Conservation (phyloP, 2,113 vertebrate species). For the Syngnathus scovelli region DNA sequence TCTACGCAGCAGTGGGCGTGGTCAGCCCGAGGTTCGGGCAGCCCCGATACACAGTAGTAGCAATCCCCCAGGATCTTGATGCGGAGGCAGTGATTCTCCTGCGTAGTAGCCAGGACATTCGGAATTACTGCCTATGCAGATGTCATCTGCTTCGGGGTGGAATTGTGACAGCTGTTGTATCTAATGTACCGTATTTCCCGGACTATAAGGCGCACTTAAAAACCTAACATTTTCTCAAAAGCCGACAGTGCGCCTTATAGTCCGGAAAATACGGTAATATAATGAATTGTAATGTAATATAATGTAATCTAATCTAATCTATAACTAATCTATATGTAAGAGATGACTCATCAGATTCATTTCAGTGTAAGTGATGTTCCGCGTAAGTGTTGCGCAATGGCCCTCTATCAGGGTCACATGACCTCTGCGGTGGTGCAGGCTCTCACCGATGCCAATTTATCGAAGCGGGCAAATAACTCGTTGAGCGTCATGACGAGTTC, state of each 20-base stretch:
- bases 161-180: background rate
- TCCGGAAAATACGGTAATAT: too few relatives aligned
- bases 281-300: background rate
- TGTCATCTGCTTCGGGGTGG: background rate
- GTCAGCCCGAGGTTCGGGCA: constrained; percentile 87
- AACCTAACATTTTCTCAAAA: too few relatives aligned
- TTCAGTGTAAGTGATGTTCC: constrained; percentile 22
- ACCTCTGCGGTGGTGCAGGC: background rate
- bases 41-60: constrained; percentile 94
- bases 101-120: constrained; percentile 20
- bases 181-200: too few relatives aligned
- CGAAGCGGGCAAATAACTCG: constrained; percentile 93
- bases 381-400: constrained; percentile 27
- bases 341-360: constrained; percentile 21
- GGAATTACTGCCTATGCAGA: background rate
- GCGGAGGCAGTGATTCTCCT: constrained; percentile 95
- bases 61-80: constrained; percentile 97
- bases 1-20: constrained; percentile 96
- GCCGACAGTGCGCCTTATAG: too few relatives aligned
- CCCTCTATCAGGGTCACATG: background rate
- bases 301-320: constrained; percentile 13
- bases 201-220: too few relatives aligned
- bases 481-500: constrained; percentile 97
- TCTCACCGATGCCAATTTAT: constrained; percentile 92
- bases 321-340: constrained; percentile 9